Conservation (phyloP, 2,797 vertebrate genomes). For the Telmatherina bonti region DNA sequence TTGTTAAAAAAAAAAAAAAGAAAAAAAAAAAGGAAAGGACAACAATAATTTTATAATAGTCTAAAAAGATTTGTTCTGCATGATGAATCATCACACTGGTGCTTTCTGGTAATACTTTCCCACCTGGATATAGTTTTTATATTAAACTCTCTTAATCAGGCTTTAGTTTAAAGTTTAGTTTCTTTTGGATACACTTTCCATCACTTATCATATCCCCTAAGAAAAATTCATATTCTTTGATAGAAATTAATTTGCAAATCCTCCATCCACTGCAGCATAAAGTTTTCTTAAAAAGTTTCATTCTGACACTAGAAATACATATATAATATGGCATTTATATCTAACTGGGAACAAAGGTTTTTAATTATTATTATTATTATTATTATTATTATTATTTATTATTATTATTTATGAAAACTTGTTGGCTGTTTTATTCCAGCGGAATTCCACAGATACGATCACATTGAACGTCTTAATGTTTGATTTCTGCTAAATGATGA, state of each 20-base stretch:
- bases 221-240: constrained; percentile 1
- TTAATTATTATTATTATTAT: too few relatives aligned
- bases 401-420: too few relatives aligned
- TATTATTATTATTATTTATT: too few relatives aligned
- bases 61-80: not conserved
- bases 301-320: not conserved
- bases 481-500: too few relatives aligned
- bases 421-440: too few relatives aligned
- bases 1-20: not conserved
- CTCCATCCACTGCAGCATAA: not conserved
- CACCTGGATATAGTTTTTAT: not conserved
- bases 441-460: too few relatives aligned
- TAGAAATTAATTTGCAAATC: not conserved
- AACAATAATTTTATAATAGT: not conserved
- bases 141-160: not conserved
- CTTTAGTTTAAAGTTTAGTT: not conserved
- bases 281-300: not conserved
- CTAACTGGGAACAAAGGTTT: too few relatives aligned
- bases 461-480: too few relatives aligned
- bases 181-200: not conserved
- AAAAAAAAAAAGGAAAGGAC: too few relatives aligned
- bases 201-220: not conserved
- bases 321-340: too few relatives aligned
- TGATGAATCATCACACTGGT: not conserved
- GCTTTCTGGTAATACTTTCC: not conserved